Conservation (phyloP, 2,113 vertebrate genomes). For the Corythaeola cristata region DNA sequence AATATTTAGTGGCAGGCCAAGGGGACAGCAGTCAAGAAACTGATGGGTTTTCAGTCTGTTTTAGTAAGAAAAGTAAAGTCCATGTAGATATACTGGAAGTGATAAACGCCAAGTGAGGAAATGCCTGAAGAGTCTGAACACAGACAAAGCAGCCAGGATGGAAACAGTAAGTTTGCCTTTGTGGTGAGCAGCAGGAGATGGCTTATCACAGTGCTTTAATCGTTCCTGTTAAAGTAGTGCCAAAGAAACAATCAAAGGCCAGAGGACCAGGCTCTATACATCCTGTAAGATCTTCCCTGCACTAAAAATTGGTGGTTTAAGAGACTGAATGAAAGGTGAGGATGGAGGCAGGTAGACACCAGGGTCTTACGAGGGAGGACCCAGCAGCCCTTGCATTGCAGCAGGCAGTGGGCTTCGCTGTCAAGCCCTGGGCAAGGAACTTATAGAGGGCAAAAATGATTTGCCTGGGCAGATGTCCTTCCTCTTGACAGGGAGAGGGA, state of each 20-base stretch:
- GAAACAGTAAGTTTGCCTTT: neutral
- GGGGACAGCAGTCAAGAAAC: neutral
- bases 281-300: neutral
- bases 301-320: neutral
- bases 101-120: neutral
- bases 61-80: neutral
- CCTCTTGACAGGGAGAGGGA: neutral
- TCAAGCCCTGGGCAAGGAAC: neutral
- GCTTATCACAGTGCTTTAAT: neutral
- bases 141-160: neutral
- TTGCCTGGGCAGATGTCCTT: neutral
- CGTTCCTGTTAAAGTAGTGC: neutral
- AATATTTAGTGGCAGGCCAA: conserved; percentile 18
- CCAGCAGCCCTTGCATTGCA: neutral
- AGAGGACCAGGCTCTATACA: neutral
- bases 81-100: neutral
- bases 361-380: neutral
- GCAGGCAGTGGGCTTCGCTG: neutral
- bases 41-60: neutral
- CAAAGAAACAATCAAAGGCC: neutral
- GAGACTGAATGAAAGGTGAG: neutral
- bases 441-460: neutral
- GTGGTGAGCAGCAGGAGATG: neutral
- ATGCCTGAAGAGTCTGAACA: neutral
- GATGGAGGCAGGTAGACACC: neutral